Percentiles rank a stretch among this genome's conserved stretches.
Evolutionary conservation across 1,140 invertebrate species (phyloP).

Genomic region (Melanaphis sacchari): DNA sequence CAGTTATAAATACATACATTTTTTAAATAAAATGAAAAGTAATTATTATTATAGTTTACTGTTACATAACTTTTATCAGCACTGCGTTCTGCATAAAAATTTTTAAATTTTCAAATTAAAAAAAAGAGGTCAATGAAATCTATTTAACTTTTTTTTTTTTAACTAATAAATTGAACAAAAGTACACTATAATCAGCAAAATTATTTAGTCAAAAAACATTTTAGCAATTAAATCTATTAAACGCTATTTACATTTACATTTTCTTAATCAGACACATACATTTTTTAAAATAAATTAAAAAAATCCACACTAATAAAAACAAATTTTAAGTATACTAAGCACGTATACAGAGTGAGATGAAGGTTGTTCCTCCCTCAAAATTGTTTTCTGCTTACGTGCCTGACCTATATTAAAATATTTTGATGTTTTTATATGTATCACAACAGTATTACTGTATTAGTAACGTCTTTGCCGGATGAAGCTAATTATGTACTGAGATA

Average conservation of each 20-base stretch:
- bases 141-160: background rate
- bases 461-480: background rate
- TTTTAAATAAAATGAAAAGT: background rate
- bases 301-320: background rate
- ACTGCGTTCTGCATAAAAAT: background rate
- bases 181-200: background rate
- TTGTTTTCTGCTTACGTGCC: background rate
- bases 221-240: background rate
- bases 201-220: background rate
- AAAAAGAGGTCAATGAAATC: background rate
- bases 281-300: background rate
- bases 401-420: background rate
- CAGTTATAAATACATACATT: background rate
- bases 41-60: background rate
- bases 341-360: background rate
- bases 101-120: background rate
- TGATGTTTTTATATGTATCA: background rate
- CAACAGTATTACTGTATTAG: background rate
- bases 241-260: background rate
- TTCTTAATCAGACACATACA: background rate
- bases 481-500: too few relatives aligned
- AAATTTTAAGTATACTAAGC: background rate
- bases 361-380: background rate
- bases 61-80: too few relatives aligned
- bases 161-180: background rate